Percentiles rank a stretch among this genome's conserved stretches.
These are phyloP conservation scores for Periplaneta americana DNA, from an alignment of 1,140 invertebrate genomes.

Conservation along the genomic window DNA sequence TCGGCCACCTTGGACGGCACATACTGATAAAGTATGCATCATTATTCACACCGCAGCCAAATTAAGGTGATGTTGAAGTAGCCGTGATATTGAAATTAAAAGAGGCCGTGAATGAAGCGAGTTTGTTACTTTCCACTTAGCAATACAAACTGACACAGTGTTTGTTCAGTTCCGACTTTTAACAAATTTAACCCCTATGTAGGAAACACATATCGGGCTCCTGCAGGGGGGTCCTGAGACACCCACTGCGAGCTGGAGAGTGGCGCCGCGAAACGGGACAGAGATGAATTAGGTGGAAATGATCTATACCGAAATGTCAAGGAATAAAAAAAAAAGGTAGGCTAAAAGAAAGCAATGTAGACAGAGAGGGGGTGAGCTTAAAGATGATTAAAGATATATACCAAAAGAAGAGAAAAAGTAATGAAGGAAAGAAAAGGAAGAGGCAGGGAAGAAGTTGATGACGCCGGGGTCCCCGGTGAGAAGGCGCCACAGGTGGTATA, in stretches of 20 bases:
- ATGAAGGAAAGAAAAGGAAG: background rate
- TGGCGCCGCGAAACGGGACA: background rate
- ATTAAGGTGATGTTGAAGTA: background rate
- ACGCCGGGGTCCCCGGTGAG: background rate
- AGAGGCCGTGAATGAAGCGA: background rate
- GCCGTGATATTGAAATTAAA: background rate
- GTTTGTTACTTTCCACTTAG: background rate
- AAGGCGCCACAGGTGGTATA: background rate
- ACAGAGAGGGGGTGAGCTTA: background rate
- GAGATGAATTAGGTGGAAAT: background rate
- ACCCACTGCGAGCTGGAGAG: background rate
- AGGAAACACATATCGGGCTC: background rate
- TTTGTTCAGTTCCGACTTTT: background rate
- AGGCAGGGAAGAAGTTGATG: background rate
- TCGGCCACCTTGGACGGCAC: no score
- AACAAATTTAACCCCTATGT: background rate
- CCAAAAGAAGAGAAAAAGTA: background rate
- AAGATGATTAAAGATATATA: background rate
- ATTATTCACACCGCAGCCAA: no score
- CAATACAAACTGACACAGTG: background rate
- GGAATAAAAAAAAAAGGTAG: background rate
- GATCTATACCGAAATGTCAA: background rate
- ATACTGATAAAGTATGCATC: no score
- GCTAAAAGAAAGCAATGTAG: background rate
- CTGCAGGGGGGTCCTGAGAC: background rate